These are phyloP conservation scores for Seriola dumerili DNA, from an alignment of 2,113 vertebrate species.

Conservation along the genomic window DNA sequence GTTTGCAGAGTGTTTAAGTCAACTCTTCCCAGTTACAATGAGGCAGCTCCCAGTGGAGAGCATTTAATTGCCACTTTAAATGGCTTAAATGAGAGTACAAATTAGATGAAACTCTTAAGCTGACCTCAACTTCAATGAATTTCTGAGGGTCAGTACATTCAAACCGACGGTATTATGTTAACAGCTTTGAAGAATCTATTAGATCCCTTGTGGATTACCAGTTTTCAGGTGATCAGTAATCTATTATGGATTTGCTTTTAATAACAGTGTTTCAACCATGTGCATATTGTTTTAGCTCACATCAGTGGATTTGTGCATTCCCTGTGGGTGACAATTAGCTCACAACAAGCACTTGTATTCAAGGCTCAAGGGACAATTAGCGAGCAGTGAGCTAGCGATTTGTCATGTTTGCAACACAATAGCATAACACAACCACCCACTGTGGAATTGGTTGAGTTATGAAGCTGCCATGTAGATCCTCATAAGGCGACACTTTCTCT, in stretches of 20 bases:
- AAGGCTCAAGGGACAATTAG: slow-evolving; percentile 76
- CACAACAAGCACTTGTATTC: slow-evolving; percentile 63
- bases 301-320: slow-evolving; percentile 41
- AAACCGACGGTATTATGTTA: neutral
- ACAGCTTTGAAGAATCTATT: slow-evolving; percentile 12
- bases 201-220: neutral
- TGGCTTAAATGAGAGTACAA: slow-evolving; percentile 48
- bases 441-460: slow-evolving; percentile 74
- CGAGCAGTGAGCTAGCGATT: slow-evolving; percentile 66
- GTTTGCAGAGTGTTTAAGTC: slow-evolving; percentile 34
- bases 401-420: slow-evolving; percentile 77
- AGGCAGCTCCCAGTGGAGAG: slow-evolving; percentile 44
- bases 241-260: slow-evolving; percentile 58
- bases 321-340: slow-evolving; percentile 79
- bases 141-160: slow-evolving; percentile 40
- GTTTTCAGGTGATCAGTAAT: slow-evolving; percentile 50
- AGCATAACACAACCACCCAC: slow-evolving; percentile 68
- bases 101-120: slow-evolving; percentile 51
- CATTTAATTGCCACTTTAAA: slow-evolving; percentile 57
- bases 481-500: slow-evolving; percentile 9
- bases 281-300: slow-evolving; percentile 31
- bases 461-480: slow-evolving; percentile 61
- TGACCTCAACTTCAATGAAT: slow-evolving; percentile 51
- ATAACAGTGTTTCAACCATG: slow-evolving; percentile 3
- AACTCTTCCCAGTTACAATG: slow-evolving; percentile 13